Conservation (phyloP, 2,888 invertebrate genomes). For the Lepidochitona cinerea region DNA sequence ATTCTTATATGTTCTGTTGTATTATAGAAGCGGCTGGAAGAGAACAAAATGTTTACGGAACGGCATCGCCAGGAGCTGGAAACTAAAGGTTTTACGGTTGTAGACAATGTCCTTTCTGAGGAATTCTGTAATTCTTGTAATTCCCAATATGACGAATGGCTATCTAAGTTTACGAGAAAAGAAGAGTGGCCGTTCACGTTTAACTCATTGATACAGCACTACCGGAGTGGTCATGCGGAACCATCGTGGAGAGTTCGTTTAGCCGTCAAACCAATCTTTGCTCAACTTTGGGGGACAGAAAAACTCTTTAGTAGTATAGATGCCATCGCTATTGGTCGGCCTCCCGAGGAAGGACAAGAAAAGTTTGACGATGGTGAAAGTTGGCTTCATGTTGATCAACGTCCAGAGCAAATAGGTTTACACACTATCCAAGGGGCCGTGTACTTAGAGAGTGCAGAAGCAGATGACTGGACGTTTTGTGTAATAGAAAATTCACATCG, state of each 20-base stretch:
- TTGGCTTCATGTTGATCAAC: constrained; percentile 61
- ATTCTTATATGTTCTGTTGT: no score
- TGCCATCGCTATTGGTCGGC: constrained; percentile 59
- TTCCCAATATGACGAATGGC: constrained; percentile 44
- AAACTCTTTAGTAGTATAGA: constrained; percentile 58
- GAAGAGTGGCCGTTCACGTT: constrained; percentile 40
- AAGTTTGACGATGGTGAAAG: constrained; percentile 31
- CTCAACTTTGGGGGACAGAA: constrained; percentile 56
- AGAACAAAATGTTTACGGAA: not conserved
- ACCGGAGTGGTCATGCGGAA: constrained; percentile 50
- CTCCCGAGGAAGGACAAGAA: constrained; percentile 55
- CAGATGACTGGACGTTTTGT: constrained; percentile 43
- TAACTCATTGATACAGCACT: constrained; percentile 52
- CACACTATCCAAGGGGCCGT: constrained; percentile 59
- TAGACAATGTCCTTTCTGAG: constrained; percentile 36
- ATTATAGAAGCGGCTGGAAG: no score
- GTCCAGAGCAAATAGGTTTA: constrained; percentile 45
- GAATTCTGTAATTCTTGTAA: constrained; percentile 44
- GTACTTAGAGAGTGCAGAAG: constrained; percentile 44
- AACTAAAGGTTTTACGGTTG: constrained; percentile 48
- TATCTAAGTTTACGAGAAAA: constrained; percentile 36
- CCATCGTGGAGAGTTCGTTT: constrained; percentile 55
- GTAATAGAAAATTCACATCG: constrained; percentile 46
- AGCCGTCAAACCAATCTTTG: constrained; percentile 51
- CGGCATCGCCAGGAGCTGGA: constrained; percentile 29